Conservation (phyloP, 2,888 invertebrate species). For the Caenorhabditis sp. region DNA sequence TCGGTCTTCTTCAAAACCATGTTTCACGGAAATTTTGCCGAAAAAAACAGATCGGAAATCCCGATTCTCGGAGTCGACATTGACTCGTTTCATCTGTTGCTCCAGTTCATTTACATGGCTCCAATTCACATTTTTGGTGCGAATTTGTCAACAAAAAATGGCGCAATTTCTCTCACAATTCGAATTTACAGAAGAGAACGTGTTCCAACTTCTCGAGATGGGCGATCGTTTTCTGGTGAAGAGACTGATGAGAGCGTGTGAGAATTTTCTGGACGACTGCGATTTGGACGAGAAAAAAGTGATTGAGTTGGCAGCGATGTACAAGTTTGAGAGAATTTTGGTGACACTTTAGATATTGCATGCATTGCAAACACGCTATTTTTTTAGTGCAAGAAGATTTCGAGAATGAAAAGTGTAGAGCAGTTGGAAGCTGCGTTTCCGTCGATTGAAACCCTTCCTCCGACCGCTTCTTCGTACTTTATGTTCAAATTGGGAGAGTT, state of each 20-base stretch:
- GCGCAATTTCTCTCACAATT: background rate
- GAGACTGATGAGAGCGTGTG: conserved; percentile 21
- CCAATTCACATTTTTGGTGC: conserved; percentile 15
- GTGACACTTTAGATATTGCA: too few relatives aligned
- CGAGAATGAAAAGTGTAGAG: too few relatives aligned
- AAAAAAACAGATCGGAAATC: conserved; percentile 3
- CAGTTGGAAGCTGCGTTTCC: too few relatives aligned
- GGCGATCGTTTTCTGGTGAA: conserved; percentile 30
- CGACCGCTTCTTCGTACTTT: too few relatives aligned
- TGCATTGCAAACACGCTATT: too few relatives aligned
- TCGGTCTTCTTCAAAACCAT: conserved; percentile 26
- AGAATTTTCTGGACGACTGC: conserved; percentile 17
- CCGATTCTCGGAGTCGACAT: conserved; percentile 11
- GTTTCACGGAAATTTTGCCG: conserved; percentile 17
- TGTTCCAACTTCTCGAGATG: conserved; percentile 15
- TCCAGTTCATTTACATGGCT: conserved; percentile 33
- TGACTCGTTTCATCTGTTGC: conserved; percentile 17
- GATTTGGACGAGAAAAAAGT: conserved; percentile 13
- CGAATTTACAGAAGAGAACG: conserved; percentile 17
- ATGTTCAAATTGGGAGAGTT: too few relatives aligned
- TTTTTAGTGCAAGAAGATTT: too few relatives aligned
- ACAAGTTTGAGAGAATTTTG: conserved; percentile 19
- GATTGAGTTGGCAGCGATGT: conserved; percentile 12
- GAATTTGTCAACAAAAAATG: background rate
- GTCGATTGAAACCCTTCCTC: too few relatives aligned